Conservation (phyloP, 2,888 invertebrate species). For the Blastobasis adustella region DNA sequence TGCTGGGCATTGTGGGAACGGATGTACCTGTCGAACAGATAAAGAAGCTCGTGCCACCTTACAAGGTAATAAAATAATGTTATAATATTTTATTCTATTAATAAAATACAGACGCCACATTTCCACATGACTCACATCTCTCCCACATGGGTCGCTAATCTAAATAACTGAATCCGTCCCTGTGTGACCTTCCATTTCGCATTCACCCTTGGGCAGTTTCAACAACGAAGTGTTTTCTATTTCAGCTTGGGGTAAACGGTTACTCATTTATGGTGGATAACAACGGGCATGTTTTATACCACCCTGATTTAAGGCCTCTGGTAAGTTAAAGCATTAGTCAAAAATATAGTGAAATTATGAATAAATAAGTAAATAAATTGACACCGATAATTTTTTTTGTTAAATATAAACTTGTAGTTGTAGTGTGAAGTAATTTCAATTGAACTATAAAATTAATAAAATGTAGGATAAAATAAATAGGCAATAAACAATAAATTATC, state of each 20-base stretch:
- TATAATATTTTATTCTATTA: not conserved
- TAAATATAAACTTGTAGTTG: too few relatives aligned
- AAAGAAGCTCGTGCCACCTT: slow-evolving; percentile 94
- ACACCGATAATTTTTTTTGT: too few relatives aligned
- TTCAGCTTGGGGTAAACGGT: slow-evolving; percentile 94
- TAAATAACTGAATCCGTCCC: too few relatives aligned
- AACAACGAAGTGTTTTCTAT: slow-evolving; percentile 22
- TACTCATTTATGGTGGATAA: slow-evolving; percentile 98
- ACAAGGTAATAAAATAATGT: slow-evolving; percentile 78
- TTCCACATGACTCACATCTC: too few relatives aligned
- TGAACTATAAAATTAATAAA: slow-evolving; percentile 4
- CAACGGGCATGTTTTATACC: slow-evolving; percentile 96
- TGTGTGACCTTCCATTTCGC: too few relatives aligned
- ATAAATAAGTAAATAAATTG: too few relatives aligned
- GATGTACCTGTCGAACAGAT: slow-evolving; percentile 97
- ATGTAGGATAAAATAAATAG: not conserved
- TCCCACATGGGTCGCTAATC: too few relatives aligned
- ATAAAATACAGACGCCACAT: too few relatives aligned
- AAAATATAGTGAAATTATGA: too few relatives aligned
- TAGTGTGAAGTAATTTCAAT: too few relatives aligned
- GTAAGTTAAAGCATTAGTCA: slow-evolving; percentile 64
- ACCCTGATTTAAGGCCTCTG: slow-evolving; percentile 94
- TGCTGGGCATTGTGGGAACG: slow-evolving; percentile 97
- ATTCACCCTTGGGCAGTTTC: not conserved
- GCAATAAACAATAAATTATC: slow-evolving; percentile 10